Evolutionary conservation across 2,888 invertebrate species (phyloP).

Genomic region (Embidobia sp.): DNA sequence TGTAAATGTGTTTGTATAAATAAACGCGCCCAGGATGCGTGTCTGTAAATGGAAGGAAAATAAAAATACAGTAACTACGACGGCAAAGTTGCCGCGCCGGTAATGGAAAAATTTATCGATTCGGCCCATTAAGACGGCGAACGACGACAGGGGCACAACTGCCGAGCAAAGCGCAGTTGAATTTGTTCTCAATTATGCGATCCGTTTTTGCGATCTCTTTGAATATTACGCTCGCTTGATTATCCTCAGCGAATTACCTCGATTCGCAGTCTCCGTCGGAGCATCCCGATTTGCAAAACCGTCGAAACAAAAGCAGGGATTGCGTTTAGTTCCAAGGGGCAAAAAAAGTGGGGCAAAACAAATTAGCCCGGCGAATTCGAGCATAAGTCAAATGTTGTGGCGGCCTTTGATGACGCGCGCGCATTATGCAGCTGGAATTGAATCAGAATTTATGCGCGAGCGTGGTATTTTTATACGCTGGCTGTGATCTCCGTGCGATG

Average conservation of each 20-base stretch:
- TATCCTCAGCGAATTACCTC: too few species aligned
- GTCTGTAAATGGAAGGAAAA: neutral
- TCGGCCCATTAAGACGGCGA: neutral
- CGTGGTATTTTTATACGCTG: neutral
- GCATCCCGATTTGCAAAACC: too few species aligned
- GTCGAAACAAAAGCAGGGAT: too few species aligned
- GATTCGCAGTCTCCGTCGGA: too few species aligned
- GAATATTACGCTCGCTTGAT: too few species aligned
- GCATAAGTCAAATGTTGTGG: neutral
- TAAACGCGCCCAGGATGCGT: neutral
- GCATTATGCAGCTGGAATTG: conserved; percentile 1
- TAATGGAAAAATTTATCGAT: conserved; percentile 2
- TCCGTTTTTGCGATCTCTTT: too few species aligned
- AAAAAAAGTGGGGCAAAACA: neutral
- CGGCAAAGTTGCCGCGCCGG: neutral
- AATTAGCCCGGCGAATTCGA: neutral
- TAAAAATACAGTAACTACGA: neutral
- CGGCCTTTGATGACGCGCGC: neutral
- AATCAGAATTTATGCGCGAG: conserved; percentile 9
- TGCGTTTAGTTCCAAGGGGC: neutral
- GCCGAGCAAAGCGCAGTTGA: too few species aligned
- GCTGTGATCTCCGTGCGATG: neutral
- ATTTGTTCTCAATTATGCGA: neutral
- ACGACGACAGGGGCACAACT: too few species aligned
- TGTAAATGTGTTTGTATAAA: conserved; percentile 25